Conservation (phyloP, 2,797 vertebrate genomes). For the Neosilurus hyrtlii region DNA sequence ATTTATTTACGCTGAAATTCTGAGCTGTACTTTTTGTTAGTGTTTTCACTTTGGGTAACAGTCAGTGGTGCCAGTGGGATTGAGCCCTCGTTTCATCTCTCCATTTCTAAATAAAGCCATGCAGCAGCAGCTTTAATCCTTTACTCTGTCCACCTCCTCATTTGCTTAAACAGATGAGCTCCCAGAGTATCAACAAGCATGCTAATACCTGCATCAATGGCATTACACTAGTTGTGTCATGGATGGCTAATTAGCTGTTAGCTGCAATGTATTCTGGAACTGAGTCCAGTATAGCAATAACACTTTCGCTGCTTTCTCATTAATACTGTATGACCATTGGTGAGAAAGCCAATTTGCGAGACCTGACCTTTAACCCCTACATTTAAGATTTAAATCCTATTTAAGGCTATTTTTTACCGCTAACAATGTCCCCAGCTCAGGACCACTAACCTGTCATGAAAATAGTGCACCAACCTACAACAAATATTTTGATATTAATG, state of each 20-base stretch:
- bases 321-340: background rate
- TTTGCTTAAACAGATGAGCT: background rate
- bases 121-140: background rate
- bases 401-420: too few species aligned
- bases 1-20: background rate
- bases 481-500: background rate
- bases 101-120: background rate
- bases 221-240: background rate
- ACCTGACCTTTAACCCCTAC: too few species aligned
- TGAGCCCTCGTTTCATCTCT: background rate
- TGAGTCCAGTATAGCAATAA: background rate
- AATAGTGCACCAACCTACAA: background rate
- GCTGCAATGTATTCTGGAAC: background rate
- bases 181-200: background rate
- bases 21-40: background rate
- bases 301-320: background rate
- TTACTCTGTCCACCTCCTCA: background rate
- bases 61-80: too few species aligned
- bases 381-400: too few species aligned
- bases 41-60: background rate
- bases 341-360: too few species aligned
- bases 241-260: too few species aligned
- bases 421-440: too few species aligned
- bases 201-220: background rate
- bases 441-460: background rate